Evolutionary conservation across 2,113 vertebrate species (phyloP).

Genomic region (Stercorarius parasiticus): DNA sequence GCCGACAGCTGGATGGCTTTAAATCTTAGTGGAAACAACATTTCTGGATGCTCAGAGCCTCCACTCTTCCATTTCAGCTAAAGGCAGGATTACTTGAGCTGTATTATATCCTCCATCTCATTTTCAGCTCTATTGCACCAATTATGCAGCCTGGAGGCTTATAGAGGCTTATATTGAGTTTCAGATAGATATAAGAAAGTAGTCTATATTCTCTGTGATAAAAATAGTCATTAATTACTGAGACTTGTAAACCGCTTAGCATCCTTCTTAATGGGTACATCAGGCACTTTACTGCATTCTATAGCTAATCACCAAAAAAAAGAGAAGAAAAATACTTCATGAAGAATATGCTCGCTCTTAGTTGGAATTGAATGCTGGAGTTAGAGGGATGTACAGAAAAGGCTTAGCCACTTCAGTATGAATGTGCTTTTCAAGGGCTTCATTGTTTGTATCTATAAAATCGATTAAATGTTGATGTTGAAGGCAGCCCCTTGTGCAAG

Average conservation of each 20-base stretch:
- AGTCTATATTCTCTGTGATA: conserved; percentile 75
- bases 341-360: conserved; percentile 60
- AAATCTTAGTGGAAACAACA: conserved; percentile 64
- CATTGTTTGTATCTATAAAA: conserved; percentile 47
- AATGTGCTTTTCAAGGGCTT: conserved; percentile 48
- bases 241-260: conserved; percentile 75
- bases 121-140: conserved; percentile 81
- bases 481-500: neutral
- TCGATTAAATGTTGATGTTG: conserved; percentile 34
- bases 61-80: conserved; percentile 65
- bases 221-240: conserved; percentile 81
- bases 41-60: conserved; percentile 57
- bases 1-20: conserved; percentile 50
- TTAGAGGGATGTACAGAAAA: conserved; percentile 49
- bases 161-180: conserved; percentile 75
- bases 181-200: conserved; percentile 70
- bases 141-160: conserved; percentile 77
- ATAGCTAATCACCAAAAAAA: conserved; percentile 65
- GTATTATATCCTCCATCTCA: conserved; percentile 75
- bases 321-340: conserved; percentile 26
- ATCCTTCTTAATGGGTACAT: conserved; percentile 62
- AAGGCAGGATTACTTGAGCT: conserved; percentile 72
- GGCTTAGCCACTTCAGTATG: conserved; percentile 32
- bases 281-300: conserved; percentile 61
- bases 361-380: conserved; percentile 56